Conservation (phyloP, 2,113 vertebrate species). For the Morone saxatilis region DNA sequence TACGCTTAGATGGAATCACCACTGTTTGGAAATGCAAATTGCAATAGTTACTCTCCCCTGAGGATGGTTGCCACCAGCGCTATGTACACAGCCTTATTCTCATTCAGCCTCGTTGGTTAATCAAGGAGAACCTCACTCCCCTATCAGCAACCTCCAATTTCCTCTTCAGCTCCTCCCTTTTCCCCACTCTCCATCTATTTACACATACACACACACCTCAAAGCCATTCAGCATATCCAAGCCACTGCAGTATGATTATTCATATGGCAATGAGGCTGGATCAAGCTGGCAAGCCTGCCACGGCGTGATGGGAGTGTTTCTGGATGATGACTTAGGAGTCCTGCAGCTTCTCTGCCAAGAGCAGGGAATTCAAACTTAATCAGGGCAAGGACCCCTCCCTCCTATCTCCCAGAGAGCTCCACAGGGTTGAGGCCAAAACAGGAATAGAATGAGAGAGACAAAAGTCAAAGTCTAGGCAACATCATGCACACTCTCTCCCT, state of each 20-base stretch:
- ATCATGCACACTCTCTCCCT: slow-evolving; percentile 17
- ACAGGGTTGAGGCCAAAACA: slow-evolving; percentile 47
- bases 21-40: slow-evolving; percentile 76
- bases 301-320: slow-evolving; percentile 63
- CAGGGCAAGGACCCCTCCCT: slow-evolving; percentile 56
- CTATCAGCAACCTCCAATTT: slow-evolving; percentile 46
- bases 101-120: slow-evolving; percentile 70
- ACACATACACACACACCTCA: slow-evolving; percentile 11
- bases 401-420: slow-evolving; percentile 40
- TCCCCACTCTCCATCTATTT: slow-evolving; percentile 17
- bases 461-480: slow-evolving; percentile 52
- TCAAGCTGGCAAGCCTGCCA: slow-evolving; percentile 60
- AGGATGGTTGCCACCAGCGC: slow-evolving; percentile 46
- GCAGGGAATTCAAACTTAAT: slow-evolving; percentile 73
- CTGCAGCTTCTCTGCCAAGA: slow-evolving; percentile 62
- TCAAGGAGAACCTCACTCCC: slow-evolving; percentile 58
- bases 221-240: slow-evolving; percentile 52
- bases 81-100: slow-evolving; percentile 57
- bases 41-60: slow-evolving; percentile 58
- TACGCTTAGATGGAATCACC: slow-evolving; percentile 49
- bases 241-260: slow-evolving; percentile 69
- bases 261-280: slow-evolving; percentile 57
- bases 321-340: slow-evolving; percentile 68
- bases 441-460: slow-evolving; percentile 56
- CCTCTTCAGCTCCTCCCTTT: slow-evolving; percentile 44